Percentiles rank a stretch among this genome's conserved stretches.
phyloP scores from a whole-genome alignment of 2,113 vertebrate species.

The Anseranas semipalmata region DNA sequence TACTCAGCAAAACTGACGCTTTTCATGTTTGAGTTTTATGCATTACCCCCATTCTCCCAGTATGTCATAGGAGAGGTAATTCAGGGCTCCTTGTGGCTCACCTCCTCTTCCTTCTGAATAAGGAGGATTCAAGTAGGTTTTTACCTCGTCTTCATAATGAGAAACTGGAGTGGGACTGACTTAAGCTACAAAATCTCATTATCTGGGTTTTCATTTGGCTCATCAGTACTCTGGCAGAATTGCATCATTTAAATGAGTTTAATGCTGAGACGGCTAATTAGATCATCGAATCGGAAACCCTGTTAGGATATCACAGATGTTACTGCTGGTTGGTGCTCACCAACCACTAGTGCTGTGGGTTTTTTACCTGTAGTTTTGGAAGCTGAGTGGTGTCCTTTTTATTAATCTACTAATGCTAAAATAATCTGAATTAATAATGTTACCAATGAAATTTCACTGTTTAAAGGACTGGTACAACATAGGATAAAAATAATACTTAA shows the following conservation, averaged over 20 bases:
- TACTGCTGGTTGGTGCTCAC: not conserved
- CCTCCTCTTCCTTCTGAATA: not conserved
- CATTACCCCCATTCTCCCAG: not conserved
- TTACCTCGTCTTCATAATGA: not conserved
- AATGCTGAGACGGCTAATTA: not conserved
- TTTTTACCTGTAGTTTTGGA: not conserved
- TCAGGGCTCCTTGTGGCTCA: not conserved
- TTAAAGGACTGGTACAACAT: not conserved
- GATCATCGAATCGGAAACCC: not conserved
- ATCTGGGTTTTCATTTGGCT: not conserved
- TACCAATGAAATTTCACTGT: not conserved
- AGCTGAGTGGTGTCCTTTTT: not conserved
- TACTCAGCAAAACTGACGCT: not conserved
- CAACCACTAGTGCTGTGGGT: not conserved
- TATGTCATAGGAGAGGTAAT: not conserved
- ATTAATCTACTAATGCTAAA: not conserved
- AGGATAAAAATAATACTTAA: not conserved
- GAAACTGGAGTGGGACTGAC: not conserved
- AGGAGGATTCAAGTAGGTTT: not conserved
- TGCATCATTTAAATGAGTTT: not conserved
- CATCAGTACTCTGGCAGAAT: not conserved
- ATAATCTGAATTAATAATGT: not conserved
- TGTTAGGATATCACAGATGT: not conserved
- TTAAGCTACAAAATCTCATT: slow-evolving; percentile 47
- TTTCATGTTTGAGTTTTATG: not conserved